phyloP scores from a whole-genome alignment of 1,140 invertebrate species.

The Drosophila littoralis region DNA sequence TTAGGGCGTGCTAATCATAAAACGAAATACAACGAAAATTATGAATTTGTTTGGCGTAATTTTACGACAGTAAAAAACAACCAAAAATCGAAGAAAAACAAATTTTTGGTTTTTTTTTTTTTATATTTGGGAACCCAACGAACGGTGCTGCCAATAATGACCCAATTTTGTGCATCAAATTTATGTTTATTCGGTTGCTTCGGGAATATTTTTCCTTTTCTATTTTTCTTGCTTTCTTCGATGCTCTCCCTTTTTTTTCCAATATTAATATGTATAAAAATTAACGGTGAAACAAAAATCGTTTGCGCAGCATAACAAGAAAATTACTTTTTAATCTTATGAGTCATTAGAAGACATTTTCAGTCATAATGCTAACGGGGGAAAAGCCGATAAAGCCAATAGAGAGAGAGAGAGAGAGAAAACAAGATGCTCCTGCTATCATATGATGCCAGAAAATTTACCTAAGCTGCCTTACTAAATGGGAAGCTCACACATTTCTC shows the following conservation, averaged over 20 bases:
- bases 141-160: conserved; percentile 76
- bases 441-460: conserved; percentile 42
- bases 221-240: neutral
- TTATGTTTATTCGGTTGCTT: conserved; percentile 72
- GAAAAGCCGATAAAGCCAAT: conserved; percentile 53
- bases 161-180: conserved; percentile 79
- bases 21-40: conserved; percentile 75
- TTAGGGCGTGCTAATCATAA: conserved; percentile 79
- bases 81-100: conserved; percentile 11
- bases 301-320: conserved; percentile 71
- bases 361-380: conserved; percentile 56
- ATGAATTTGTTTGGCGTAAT: conserved; percentile 81
- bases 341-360: conserved; percentile 79
- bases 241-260: conserved; percentile 17
- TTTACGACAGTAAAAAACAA: conserved; percentile 54
- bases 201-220: conserved; percentile 21
- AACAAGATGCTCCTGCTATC: conserved; percentile 22
- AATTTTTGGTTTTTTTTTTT: neutral
- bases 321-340: conserved; percentile 83
- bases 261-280: conserved; percentile 82
- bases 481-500: conserved; percentile 22
- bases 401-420: neutral
- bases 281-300: conserved; percentile 65
- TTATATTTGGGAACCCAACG: conserved; percentile 13
- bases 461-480: conserved; percentile 64